These are phyloP conservation scores for Proctacanthus coquilletti DNA, from an alignment of 1,140 invertebrate genomes.

Conservation along the genomic window DNA sequence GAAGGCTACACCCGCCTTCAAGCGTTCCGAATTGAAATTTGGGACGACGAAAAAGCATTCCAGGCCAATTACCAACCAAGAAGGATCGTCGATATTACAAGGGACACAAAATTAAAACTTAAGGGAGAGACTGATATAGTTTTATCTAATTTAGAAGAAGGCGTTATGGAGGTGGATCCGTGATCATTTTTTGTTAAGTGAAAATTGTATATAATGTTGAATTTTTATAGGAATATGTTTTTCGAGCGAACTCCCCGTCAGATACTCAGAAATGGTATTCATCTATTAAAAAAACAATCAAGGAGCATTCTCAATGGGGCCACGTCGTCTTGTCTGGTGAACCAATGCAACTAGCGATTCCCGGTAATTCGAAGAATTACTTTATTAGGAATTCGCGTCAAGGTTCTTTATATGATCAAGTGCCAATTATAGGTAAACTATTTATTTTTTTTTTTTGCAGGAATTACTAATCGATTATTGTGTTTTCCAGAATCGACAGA, in stretches of 20 bases:
- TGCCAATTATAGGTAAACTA: slow-evolving; percentile 37
- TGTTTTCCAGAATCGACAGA: slow-evolving; percentile 24
- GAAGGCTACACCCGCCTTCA: slow-evolving; percentile 26
- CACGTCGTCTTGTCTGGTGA: slow-evolving; percentile 41
- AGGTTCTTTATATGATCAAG: slow-evolving; percentile 44
- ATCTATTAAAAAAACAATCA: slow-evolving; percentile 30
- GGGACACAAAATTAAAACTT: slow-evolving; percentile 6
- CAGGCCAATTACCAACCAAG: slow-evolving; percentile 23
- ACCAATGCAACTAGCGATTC: slow-evolving; percentile 39
- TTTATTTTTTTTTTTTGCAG: slow-evolving; percentile 7
- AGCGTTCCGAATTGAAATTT: slow-evolving; percentile 24
- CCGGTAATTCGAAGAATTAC: slow-evolving; percentile 32
- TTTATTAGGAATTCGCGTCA: slow-evolving; percentile 34
- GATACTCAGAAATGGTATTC: slow-evolving; percentile 33
- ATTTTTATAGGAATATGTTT: slow-evolving; percentile 21
- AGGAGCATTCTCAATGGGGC: slow-evolving; percentile 43
- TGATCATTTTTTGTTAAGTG: slow-evolving; percentile 1
- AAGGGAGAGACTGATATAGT: slow-evolving; percentile 5
- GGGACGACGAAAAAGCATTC: slow-evolving; percentile 28
- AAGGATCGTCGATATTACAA: slow-evolving; percentile 17
- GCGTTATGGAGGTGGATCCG: neutral
- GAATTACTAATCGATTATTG: slow-evolving; percentile 3
- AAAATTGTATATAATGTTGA: neutral
- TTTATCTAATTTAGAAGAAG: neutral
- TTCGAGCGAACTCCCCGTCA: slow-evolving; percentile 30